Percentiles rank a stretch among this genome's conserved stretches.
Conservation (phyloP, 2,113 vertebrate genomes). For the Boulengeromyrus knoepffleri region DNA sequence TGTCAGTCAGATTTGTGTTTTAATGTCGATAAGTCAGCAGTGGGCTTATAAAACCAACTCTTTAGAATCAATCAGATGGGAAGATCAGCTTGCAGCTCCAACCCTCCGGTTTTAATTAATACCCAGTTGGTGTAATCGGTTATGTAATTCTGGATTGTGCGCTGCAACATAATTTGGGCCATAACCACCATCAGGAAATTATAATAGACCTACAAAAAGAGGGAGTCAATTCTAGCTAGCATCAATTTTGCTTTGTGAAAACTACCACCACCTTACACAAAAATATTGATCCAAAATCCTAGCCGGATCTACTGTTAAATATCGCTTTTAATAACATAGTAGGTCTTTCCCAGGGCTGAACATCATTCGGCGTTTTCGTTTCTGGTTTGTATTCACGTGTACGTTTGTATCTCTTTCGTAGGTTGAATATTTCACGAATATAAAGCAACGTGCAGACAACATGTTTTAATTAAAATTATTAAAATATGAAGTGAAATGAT, state of each 20-base stretch:
- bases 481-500: not conserved
- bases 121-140: not conserved
- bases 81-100: not conserved
- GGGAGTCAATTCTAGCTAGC: not conserved
- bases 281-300: not conserved
- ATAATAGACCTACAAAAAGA: not conserved
- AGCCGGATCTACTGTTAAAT: not conserved
- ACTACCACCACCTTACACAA: not conserved
- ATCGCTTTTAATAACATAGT: not conserved
- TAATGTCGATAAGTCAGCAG: not conserved
- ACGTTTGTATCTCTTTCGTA: not conserved
- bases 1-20: not conserved
- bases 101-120: not conserved
- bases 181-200: not conserved
- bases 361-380: not conserved
- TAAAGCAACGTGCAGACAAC: not conserved
- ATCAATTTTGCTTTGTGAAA: not conserved
- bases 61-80: not conserved
- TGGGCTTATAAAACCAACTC: not conserved
- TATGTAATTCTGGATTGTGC: not conserved
- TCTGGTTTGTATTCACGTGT: not conserved
- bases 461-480: not conserved
- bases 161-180: not conserved
- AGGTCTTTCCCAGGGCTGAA: not conserved
- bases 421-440: not conserved